Evolutionary conservation across 92 coral and sea anemone genomes (phyloP), one percentile per base, ranked within the genome.

Genomic region (Parazoanthus swiftii): DNA sequence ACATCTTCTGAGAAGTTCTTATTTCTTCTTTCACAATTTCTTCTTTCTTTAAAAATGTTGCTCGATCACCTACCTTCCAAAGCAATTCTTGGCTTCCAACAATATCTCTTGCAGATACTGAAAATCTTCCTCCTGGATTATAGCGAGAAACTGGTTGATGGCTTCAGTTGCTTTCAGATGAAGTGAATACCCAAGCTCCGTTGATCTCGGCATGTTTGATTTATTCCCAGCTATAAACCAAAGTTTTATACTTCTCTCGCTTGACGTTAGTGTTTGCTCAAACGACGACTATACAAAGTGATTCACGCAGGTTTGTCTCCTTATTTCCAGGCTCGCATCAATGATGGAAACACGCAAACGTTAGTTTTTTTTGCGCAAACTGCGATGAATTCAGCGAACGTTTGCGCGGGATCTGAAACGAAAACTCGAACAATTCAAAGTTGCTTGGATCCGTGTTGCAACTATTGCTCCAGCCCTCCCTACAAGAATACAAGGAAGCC

Each of bases 81-180:
- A 96, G 58, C 90, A 94, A 39, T 86, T 89, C 74, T 95, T 93
- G 15, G 98, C 95, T 88, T 93, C 92, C 8, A 94, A 87, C 66
- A 96, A 92, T 79, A 96, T 94, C 86, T 96, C 96, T 29, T 95
- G 88, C 51, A 96, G 91, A 81, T 90, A 96, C 59, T 94, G 91
- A 84, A 96, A 96, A 81, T 92, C 86, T 80, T 91, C 92, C 58
- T 94, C 90, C 56, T 80, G 80, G 20, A 79, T 88, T 81, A 81
- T 65, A 21, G 67, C 51, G 59, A 88, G 58, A 58, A 90, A 90
- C 43, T 86, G 89, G 37, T 79, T 77, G 35, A 93, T 86, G 44
- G 91, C 91, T 50, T 94, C 91, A 42, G 94, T 89, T 29, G 93
- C 90, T 65, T 89, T 86, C 33, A 85, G 81, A 85, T 94, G 95